phyloP scores from a whole-genome alignment of 2,888 invertebrate genomes.

The Epiblema foenella region DNA sequence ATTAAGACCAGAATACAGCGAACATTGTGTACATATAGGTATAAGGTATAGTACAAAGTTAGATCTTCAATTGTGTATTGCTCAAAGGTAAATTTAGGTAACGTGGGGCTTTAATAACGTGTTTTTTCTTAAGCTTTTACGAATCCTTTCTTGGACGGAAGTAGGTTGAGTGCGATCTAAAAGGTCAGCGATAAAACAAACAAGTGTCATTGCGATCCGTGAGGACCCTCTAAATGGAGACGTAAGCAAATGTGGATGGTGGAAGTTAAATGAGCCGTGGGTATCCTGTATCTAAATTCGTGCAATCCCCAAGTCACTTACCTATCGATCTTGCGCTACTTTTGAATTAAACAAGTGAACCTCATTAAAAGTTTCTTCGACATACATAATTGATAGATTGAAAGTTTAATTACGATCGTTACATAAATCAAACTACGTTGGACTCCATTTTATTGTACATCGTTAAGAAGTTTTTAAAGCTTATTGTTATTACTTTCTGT shows the following conservation, averaged over 20 bases:
- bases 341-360: constrained; percentile 61
- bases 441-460: background rate
- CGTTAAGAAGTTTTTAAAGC: background rate
- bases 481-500: background rate
- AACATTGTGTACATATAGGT: background rate
- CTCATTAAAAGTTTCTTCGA: constrained; percentile 53
- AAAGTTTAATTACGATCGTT: constrained; percentile 20
- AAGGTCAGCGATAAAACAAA: constrained; percentile 71
- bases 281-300: constrained; percentile 64
- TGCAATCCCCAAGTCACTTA: constrained; percentile 59
- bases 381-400: constrained; percentile 46
- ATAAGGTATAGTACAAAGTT: background rate
- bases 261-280: constrained; percentile 74
- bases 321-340: constrained; percentile 59
- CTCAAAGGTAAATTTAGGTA: constrained; percentile 28
- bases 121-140: constrained; percentile 44
- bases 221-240: constrained; percentile 63
- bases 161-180: constrained; percentile 61
- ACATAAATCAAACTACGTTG: background rate
- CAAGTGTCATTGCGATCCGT: constrained; percentile 68
- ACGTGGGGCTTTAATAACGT: constrained; percentile 35
- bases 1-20: background rate
- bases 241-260: constrained; percentile 73
- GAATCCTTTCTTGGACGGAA: constrained; percentile 49
- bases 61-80: constrained; percentile 25